Conservation (phyloP, 1,140 invertebrate species). For the Pseudomyrmex pallidus region DNA sequence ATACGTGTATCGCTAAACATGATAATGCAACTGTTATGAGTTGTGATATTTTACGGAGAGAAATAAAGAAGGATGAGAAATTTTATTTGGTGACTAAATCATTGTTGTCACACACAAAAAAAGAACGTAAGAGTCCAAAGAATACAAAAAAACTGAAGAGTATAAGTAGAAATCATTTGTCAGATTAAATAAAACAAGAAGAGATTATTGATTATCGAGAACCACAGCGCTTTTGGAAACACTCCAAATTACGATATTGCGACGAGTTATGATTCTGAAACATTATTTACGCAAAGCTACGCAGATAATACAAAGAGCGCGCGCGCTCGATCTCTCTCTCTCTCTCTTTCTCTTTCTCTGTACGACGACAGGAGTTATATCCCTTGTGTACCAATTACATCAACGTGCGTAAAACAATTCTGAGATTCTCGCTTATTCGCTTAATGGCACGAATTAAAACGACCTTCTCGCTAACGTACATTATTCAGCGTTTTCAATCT, state of each 20-base stretch:
- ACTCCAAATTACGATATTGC: slow-evolving; percentile 65
- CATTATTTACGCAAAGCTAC: slow-evolving; percentile 66
- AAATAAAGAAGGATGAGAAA: neutral
- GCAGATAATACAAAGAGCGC: neutral
- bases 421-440: slow-evolving; percentile 38
- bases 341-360: neutral
- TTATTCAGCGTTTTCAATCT: slow-evolving; percentile 3
- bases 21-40: slow-evolving; percentile 8
- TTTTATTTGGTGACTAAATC: neutral
- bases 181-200: slow-evolving; percentile 13
- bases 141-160: neutral
- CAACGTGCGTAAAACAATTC: slow-evolving; percentile 30
- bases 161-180: slow-evolving; percentile 52
- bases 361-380: neutral
- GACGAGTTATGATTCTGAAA: slow-evolving; percentile 65
- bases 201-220: slow-evolving; percentile 53
- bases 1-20: slow-evolving; percentile 9
- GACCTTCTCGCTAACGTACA: slow-evolving; percentile 10
- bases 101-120: neutral
- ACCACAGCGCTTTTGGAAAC: slow-evolving; percentile 43
- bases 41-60: neutral
- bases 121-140: neutral
- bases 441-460: slow-evolving; percentile 42
- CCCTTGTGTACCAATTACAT: slow-evolving; percentile 21
- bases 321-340: no score